phyloP scores from a whole-genome alignment of 2,113 vertebrate genomes.

The Sorex fumeus region DNA sequence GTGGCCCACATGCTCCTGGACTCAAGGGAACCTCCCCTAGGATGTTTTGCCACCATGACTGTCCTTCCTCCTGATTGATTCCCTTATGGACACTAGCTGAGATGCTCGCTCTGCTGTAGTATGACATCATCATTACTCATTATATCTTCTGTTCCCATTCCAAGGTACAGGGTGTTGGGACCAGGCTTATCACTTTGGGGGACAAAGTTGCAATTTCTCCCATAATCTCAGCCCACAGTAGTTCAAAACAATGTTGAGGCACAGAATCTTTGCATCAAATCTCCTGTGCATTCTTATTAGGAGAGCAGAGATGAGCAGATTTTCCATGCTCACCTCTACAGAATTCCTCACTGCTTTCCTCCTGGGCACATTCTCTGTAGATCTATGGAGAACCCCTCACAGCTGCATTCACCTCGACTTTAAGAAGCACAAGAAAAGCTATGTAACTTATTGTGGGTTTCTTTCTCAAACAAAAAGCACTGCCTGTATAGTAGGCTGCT shows the following conservation, averaged over 20 bases:
- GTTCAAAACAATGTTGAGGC: not conserved
- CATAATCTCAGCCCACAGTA: not conserved
- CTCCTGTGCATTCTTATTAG: not conserved
- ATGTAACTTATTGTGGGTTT: not conserved
- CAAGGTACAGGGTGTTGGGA: not conserved
- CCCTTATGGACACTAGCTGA: not conserved
- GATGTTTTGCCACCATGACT: not conserved
- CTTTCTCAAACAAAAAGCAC: not conserved
- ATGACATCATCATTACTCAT: not conserved
- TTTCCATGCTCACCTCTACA: accelerated
- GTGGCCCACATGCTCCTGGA: not conserved
- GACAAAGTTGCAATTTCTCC: not conserved
- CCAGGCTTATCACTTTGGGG: not conserved
- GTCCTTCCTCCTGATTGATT: not conserved
- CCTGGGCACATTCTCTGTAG: accelerated
- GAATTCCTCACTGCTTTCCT: not conserved
- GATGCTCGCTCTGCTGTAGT: not conserved
- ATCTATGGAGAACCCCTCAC: not conserved
- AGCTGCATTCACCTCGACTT: not conserved
- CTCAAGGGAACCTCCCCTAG: not conserved
- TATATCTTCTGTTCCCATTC: no score
- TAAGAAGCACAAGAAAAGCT: not conserved
- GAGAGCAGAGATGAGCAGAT: not conserved
- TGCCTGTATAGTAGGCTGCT: not conserved
- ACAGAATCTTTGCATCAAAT: not conserved